Percentiles rank a stretch among this genome's conserved stretches.
Evolutionary conservation across 2,113 vertebrate genomes (phyloP).

Genomic region (Recurvirostra avosetta): DNA sequence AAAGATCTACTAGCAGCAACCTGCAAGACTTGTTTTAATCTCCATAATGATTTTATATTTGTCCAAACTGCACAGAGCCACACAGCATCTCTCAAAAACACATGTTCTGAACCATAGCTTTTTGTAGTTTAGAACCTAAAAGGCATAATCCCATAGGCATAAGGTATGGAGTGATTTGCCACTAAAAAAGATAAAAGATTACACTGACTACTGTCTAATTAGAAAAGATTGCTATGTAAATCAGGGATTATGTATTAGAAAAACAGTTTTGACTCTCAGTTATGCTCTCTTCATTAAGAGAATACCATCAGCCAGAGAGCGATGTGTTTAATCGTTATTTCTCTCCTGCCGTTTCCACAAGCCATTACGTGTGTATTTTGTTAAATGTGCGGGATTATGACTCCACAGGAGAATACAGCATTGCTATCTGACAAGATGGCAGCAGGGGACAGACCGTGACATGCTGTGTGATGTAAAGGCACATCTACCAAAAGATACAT

Average conservation of each 20-base stretch:
- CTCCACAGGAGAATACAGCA: neutral
- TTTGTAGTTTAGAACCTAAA: neutral
- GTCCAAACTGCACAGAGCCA: neutral
- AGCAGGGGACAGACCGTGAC: neutral
- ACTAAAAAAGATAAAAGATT: neutral
- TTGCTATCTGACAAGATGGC: neutral
- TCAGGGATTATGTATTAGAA: neutral
- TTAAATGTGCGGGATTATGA: neutral
- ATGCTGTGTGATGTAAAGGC: neutral
- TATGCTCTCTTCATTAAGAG: neutral
- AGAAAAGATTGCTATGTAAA: neutral
- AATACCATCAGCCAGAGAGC: neutral
- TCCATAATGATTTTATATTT: neutral
- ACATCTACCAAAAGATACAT: accelerated
- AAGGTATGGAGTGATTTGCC: neutral
- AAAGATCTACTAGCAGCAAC: neutral
- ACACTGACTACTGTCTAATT: neutral
- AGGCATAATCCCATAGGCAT: neutral
- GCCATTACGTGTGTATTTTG: neutral
- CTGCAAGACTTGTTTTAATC: neutral
- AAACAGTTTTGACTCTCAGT: neutral
- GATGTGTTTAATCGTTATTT: neutral
- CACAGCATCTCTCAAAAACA: neutral
- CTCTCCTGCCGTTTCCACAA: neutral
- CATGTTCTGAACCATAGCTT: neutral